Evolutionary conservation across 2,797 vertebrate species (phyloP), one percentile per base, ranked within the genome.

Genomic region (Falco cherrug): DNA sequence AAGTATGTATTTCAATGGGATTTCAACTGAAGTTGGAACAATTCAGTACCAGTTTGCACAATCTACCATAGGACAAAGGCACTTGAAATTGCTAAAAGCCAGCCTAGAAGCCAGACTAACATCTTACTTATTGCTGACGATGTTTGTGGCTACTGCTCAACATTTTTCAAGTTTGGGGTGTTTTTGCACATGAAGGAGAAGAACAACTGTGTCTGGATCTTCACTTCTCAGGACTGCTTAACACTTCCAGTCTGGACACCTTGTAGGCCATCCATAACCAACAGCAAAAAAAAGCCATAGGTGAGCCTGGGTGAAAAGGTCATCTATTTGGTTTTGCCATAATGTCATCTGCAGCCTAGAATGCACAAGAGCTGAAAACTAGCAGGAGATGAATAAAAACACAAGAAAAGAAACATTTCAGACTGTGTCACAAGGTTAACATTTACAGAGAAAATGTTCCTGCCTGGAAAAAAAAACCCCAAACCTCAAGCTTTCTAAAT

Each of bases 381-480:
- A 92, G 67, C 33, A 50, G 53, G 54, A 83, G 35, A 78, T 22
- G 33, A 65, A 91, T 64, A 76, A 84, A 95, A 96, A 43, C 57
- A n/a, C 54, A 73, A 82, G 67, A 76, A 93, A 95, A 87, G 74
- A 50, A 90, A 25, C 29, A 84, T 90, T 88, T 59, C 64, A 80
- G 93, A 53, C 68, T 33, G 68, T 29, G 78, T 70, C 76, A 76
- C 48, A 78, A 93, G 75, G 61, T 90, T 92, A 90, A 76, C 69
- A 67, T 82, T 95, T 94, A 94, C 56, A 75, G 69, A 92, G 67
- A 75, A 96, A 92, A 92, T 47, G 78, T 73, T 87, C 63, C 89
- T 80, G 82, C 18, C 39, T 68, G 64, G 74, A 28, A 82, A 65
- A 93, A 79, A 91, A 89, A 84, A 60, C 1, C 16, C 29, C 56